Percentiles rank a stretch among this genome's conserved stretches.
phyloP scores from a whole-genome alignment of 1,140 invertebrate genomes.

The Pseudomyrmex pallidus region DNA sequence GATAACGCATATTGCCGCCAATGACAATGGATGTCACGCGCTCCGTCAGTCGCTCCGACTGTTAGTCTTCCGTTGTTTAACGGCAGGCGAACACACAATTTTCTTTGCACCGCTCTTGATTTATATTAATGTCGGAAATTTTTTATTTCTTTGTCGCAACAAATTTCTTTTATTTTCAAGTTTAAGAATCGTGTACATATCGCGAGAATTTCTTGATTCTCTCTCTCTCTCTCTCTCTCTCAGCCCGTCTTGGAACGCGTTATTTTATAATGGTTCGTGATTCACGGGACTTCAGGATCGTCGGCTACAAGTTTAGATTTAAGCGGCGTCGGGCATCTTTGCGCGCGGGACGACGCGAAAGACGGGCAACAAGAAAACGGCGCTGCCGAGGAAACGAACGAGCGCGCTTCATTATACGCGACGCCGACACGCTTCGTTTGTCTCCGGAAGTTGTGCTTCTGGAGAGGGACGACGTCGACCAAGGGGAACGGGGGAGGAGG shows the following conservation, averaged over 20 bases:
- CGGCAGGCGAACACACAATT: not conserved
- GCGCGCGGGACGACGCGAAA: constrained; percentile 18
- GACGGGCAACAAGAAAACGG: constrained; percentile 50
- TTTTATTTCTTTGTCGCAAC: not conserved
- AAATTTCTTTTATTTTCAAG: not conserved
- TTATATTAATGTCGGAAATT: not conserved
- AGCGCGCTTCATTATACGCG: constrained; percentile 85
- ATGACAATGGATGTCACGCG: constrained; percentile 37
- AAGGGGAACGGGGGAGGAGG: not conserved
- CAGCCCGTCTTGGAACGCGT: not conserved
- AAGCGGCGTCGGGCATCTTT: constrained; percentile 25
- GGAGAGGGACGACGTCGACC: constrained; percentile 70
- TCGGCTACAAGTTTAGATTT: constrained; percentile 42
- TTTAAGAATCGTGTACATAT: not conserved
- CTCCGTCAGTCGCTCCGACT: constrained; percentile 2
- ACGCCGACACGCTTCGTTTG: constrained; percentile 85
- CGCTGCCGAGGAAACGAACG: constrained; percentile 71
- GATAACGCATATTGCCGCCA: constrained; percentile 42
- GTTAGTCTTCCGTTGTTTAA: not conserved
- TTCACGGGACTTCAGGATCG: not conserved
- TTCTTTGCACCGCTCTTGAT: not conserved
- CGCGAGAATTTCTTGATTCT: not conserved
- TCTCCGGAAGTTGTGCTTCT: constrained; percentile 83
- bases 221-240: not conserved
- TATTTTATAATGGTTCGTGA: not conserved